These are phyloP conservation scores for Drosophila prolongata DNA, from an alignment of 2,888 invertebrate genomes.

Conservation along the genomic window DNA sequence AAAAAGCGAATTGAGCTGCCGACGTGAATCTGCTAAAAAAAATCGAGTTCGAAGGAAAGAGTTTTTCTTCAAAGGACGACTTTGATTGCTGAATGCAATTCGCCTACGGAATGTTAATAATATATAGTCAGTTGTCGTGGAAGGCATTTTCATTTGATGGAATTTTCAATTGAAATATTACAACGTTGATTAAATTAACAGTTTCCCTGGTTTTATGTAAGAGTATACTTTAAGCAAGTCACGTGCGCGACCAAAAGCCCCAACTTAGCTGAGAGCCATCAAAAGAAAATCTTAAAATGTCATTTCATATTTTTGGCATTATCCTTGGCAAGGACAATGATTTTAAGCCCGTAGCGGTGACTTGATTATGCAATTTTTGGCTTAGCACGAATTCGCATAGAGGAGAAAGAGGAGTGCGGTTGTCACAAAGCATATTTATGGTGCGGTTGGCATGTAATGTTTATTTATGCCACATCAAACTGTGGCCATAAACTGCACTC, in stretches of 20 bases:
- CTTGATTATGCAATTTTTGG: conserved; percentile 61
- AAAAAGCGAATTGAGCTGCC: conserved; percentile 45
- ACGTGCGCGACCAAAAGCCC: conserved; percentile 49
- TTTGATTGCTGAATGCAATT: conserved; percentile 17
- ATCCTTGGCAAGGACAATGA: conserved; percentile 27
- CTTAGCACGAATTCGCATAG: conserved; percentile 35
- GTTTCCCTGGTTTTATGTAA: neutral
- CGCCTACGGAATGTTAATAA: conserved; percentile 2
- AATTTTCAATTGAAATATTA: conserved; percentile 3
- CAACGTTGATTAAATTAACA: conserved; percentile 8
- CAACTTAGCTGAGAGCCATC: conserved; percentile 45
- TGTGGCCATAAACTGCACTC: conserved; percentile 40
- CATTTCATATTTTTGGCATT: conserved; percentile 51
- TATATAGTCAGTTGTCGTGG: conserved; percentile 2
- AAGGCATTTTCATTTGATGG: conserved; percentile 7
- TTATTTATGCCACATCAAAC: conserved; percentile 65
- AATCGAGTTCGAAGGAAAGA: conserved; percentile 8
- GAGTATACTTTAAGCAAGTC: conserved; percentile 30
- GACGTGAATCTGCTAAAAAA: conserved; percentile 33
- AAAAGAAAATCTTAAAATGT: conserved; percentile 55
- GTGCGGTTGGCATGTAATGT: conserved; percentile 64
- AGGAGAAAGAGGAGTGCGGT: conserved; percentile 2
- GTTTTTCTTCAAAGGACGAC: conserved; percentile 3
- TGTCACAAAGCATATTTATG: conserved; percentile 58
- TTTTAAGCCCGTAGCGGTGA: conserved; percentile 52